phyloP scores from a whole-genome alignment of 2,113 vertebrate genomes.

The Zingel zingel region DNA sequence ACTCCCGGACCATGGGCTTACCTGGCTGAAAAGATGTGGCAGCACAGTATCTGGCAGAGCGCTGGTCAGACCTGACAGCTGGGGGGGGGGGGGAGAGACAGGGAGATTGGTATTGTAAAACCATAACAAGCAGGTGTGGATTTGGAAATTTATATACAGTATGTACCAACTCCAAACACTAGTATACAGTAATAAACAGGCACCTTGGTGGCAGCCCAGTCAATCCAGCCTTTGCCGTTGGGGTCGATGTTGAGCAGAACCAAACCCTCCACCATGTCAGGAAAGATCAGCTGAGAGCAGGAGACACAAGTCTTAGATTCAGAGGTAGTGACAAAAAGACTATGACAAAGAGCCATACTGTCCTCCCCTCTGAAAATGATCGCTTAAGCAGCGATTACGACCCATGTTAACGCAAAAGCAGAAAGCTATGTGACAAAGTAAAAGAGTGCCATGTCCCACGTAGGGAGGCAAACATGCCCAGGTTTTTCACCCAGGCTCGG shows the following conservation, averaged over 20 bases:
- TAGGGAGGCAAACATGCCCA: too few species aligned
- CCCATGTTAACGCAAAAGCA: too few species aligned
- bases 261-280: constrained; percentile 94
- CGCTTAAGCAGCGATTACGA: too few species aligned
- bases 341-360: background rate
- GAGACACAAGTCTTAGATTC: background rate
- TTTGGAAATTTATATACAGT: background rate
- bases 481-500: too few species aligned
- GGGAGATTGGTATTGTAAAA: background rate
- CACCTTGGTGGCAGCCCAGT: constrained; percentile 98
- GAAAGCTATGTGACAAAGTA: too few species aligned
- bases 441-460: too few species aligned
- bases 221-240: constrained; percentile 98
- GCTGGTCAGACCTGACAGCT: constrained; percentile 94
- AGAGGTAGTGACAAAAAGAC: background rate
- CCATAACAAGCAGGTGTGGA: accelerated
- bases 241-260: constrained; percentile 98
- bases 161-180: background rate
- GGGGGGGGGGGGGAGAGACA: constrained; percentile 23
- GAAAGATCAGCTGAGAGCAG: constrained; percentile 90
- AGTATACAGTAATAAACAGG: background rate
- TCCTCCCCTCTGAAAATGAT: too few species aligned
- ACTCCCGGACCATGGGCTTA: constrained; percentile 60
- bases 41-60: constrained; percentile 91
- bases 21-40: constrained; percentile 98